Percentiles rank a stretch among this genome's conserved stretches.
These are phyloP conservation scores for Columba livia DNA, from an alignment of 2,113 vertebrate species.

Conservation along the genomic window DNA sequence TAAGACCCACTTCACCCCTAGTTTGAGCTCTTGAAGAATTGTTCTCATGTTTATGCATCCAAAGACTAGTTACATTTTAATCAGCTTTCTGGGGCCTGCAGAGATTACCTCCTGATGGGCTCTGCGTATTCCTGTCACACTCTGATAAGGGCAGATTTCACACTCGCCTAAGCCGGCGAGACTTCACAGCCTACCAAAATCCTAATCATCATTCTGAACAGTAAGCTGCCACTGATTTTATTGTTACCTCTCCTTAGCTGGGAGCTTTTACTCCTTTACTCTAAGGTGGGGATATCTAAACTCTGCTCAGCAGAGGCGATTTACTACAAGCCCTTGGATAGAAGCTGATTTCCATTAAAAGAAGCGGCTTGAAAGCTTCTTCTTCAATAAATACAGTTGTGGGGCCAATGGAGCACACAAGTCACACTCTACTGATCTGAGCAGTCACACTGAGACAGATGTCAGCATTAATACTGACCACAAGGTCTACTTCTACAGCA, in stretches of 20 bases:
- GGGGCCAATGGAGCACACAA: not conserved
- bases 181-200: constrained; percentile 46
- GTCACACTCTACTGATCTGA: not conserved
- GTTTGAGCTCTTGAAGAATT: constrained; percentile 39
- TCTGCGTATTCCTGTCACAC: constrained; percentile 69
- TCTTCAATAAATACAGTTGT: constrained; percentile 14
- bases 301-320: not conserved
- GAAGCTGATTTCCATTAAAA: constrained; percentile 34
- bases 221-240: constrained; percentile 21
- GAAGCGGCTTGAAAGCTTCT: not conserved
- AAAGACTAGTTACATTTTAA: constrained; percentile 64
- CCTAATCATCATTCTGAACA: constrained; percentile 28
- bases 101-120: constrained; percentile 72
- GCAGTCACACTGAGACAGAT: not conserved
- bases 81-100: constrained; percentile 60
- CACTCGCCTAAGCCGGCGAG: not conserved
- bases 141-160: constrained; percentile 76
- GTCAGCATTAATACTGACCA: not conserved
- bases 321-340: not conserved
- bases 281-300: not conserved
- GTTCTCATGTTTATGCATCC: constrained; percentile 54
- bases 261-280: not conserved
- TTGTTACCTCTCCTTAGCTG: constrained; percentile 3
- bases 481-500: not conserved
- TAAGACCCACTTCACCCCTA: constrained; percentile 41